Percentiles rank a stretch among this genome's conserved stretches.
Conservation (phyloP, 1,140 invertebrate genomes). For the Diuraphis noxia region DNA sequence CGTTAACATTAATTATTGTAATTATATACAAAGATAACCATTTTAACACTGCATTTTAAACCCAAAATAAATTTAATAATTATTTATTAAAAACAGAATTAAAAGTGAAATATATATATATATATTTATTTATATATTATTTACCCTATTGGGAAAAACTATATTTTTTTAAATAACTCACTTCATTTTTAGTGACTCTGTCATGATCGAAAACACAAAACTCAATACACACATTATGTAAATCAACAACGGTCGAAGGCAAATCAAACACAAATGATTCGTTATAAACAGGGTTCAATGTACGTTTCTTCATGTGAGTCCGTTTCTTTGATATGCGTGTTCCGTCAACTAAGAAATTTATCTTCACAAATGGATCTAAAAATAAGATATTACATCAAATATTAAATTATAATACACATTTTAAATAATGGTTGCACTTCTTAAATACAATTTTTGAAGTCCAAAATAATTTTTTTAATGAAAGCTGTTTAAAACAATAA, state of each 20-base stretch:
- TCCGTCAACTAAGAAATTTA: constrained; percentile 95
- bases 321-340: constrained; percentile 98
- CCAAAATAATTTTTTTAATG: background rate
- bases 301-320: constrained; percentile 97
- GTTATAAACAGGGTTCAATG: constrained; percentile 97
- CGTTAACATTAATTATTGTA: background rate
- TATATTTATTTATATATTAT: too few relatives aligned
- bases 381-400: background rate
- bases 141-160: background rate
- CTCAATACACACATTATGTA: constrained; percentile 89
- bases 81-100: background rate
- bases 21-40: background rate
- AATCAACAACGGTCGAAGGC: constrained; percentile 74
- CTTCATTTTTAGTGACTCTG: constrained; percentile 96
- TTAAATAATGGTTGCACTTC: background rate
- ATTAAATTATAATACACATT: background rate
- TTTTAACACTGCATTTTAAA: background rate
- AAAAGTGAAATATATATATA: background rate
- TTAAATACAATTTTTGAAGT: background rate
- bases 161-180: constrained; percentile 59
- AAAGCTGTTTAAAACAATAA: background rate
- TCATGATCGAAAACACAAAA: constrained; percentile 96
- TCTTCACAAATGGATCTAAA: constrained; percentile 89
- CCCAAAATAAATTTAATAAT: background rate
- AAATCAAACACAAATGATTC: constrained; percentile 92